Percentiles rank a stretch among this genome's conserved stretches.
Conservation (phyloP, 2,797 vertebrate species). For the Lacerta bilineata region DNA sequence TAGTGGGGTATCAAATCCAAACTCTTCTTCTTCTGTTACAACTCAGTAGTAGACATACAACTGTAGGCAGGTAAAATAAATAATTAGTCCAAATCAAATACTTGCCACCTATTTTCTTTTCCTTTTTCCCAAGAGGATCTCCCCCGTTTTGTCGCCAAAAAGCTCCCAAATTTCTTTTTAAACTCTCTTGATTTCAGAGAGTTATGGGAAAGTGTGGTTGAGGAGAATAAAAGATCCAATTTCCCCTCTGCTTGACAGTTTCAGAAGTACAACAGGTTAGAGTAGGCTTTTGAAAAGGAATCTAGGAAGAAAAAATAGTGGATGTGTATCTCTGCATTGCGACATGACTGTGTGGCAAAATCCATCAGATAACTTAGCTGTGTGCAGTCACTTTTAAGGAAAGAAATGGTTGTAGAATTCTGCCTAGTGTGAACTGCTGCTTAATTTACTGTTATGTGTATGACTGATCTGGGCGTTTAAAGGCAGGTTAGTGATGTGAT, state of each 20-base stretch:
- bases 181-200: not conserved
- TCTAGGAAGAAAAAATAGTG: not conserved
- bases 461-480: slow-evolving; percentile 19
- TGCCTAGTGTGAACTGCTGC: slow-evolving; percentile 42
- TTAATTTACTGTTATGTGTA: slow-evolving; percentile 28
- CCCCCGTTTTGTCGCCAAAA: not conserved
- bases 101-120: slow-evolving; percentile 29
- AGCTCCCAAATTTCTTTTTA: not conserved
- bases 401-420: not conserved
- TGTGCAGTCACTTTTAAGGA: not conserved
- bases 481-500: slow-evolving; percentile 41
- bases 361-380: not conserved
- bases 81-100: not conserved
- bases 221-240: not conserved
- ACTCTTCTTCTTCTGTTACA: too few species aligned
- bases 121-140: slow-evolving; percentile 4
- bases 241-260: not conserved
- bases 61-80: not conserved
- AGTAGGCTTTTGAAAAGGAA: not conserved
- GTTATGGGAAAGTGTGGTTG: too few species aligned
- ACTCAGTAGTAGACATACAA: not conserved
- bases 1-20: too few species aligned
- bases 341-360: slow-evolving; percentile 18
- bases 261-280: not conserved
- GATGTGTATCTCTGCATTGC: not conserved